A percentile compares a stretch with the other conserved stretches of the same genome.
These are phyloP conservation scores for Lasioglossum vierecki DNA, from an alignment of 2,888 invertebrate genomes.

Conservation along the genomic window DNA sequence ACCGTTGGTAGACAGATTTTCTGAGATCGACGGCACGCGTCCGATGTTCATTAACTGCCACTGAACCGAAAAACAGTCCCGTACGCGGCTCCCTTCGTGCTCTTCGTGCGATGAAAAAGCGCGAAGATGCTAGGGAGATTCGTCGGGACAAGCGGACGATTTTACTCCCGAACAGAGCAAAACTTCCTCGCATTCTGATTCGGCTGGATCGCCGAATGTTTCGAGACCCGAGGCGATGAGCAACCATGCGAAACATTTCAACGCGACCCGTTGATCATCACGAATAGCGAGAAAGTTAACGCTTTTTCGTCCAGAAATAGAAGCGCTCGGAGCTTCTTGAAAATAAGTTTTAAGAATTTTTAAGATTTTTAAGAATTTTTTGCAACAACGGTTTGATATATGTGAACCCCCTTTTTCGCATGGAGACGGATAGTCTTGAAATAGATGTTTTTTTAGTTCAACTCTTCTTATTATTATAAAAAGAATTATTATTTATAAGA, in stretches of 20 bases:
- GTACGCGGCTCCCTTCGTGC: slow-evolving; percentile 77
- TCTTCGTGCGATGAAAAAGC: slow-evolving; percentile 37
- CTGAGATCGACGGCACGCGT: slow-evolving; percentile 68
- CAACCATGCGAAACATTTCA: slow-evolving; percentile 18
- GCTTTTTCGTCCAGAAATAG: neutral
- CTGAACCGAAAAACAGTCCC: slow-evolving; percentile 65
- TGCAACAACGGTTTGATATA: neutral
- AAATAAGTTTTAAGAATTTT: neutral
- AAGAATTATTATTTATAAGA: too few species aligned
- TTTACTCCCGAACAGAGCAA: slow-evolving; percentile 45
- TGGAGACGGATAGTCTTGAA: too few species aligned
- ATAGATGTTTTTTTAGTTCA: too few species aligned
- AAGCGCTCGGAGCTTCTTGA: neutral
- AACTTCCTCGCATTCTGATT: slow-evolving; percentile 52
- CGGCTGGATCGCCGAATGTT: slow-evolving; percentile 43
- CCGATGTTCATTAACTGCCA: slow-evolving; percentile 68
- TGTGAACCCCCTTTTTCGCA: neutral
- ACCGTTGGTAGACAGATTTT: slow-evolving; percentile 56
- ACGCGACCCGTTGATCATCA: neutral
- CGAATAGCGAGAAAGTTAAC: neutral
- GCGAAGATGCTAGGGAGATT: slow-evolving; percentile 38
- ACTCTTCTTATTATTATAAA: too few species aligned
- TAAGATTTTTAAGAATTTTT: neutral
- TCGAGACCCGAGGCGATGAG: slow-evolving; percentile 22
- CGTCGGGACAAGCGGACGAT: slow-evolving; percentile 28